Conservation (phyloP, 2,888 invertebrate genomes). For the Halocaridina rubra region DNA sequence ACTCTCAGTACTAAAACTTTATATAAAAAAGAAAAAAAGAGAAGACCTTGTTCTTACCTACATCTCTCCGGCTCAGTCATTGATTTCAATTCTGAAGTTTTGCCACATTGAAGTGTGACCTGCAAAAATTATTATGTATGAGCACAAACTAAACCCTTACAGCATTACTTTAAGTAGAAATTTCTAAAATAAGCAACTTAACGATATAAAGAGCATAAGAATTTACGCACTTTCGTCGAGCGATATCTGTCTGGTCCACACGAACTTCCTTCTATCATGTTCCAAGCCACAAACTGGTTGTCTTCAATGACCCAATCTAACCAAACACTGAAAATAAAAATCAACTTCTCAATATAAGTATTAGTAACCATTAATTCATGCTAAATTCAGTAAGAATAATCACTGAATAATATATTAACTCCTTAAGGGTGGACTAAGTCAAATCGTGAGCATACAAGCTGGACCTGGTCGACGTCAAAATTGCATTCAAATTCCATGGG, state of each 20-base stretch:
- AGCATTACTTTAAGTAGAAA: too few relatives aligned
- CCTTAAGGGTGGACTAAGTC: neutral
- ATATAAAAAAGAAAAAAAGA: neutral
- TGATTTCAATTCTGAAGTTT: conserved; percentile 17
- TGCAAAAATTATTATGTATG: too few relatives aligned
- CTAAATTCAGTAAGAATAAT: neutral
- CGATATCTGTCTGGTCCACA: conserved; percentile 30
- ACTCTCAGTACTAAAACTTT: neutral
- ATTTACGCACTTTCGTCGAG: conserved; percentile 26
- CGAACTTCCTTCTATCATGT: conserved; percentile 45
- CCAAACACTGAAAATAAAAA: conserved; percentile 44
- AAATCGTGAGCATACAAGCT: neutral
- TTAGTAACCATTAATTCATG: too few relatives aligned
- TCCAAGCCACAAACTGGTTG: conserved; percentile 40
- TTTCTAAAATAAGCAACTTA: too few relatives aligned
- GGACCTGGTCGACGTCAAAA: too few relatives aligned
- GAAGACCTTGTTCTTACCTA: conserved; percentile 11
- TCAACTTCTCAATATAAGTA: too few relatives aligned
- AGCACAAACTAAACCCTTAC: too few relatives aligned
- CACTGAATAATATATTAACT: neutral
- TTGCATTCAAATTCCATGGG: too few relatives aligned
- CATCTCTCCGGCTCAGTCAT: conserved; percentile 40
- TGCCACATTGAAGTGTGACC: conserved; percentile 34
- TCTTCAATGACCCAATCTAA: conserved; percentile 37
- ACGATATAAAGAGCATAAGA: neutral